Base-by-base conservation (phyloP, 2,113 vertebrate genomes). In the Heliornis fulica region DNA sequence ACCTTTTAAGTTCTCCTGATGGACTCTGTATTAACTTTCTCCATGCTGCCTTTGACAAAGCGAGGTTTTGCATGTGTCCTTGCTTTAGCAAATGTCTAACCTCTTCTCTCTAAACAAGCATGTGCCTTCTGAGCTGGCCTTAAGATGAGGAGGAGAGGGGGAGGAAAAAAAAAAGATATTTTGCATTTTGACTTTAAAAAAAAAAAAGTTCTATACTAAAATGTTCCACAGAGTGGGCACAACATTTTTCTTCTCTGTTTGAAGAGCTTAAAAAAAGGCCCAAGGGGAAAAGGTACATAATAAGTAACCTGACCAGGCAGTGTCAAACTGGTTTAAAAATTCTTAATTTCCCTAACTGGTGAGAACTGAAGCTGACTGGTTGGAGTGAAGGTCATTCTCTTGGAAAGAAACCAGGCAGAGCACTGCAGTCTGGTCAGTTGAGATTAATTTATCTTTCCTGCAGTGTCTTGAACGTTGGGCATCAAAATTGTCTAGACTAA, bases 331-430 rank as follows among this genome's bases (percentile, higher is more conserved):
- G 36, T 91, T 92, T 91, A 38, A 83, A 94, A 83, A 29, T 29
- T 54, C 60, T 19, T 88, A 56, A 46, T 94, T 83, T 90, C 76
- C 50, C 15, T 70, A 34, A 69, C 96, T 94, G 86, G 83, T 90
- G 68, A 66, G 65, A 94, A 65, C 95, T 93, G 90, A 90, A 90
- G 40, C 72, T 94, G 26, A 5, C 88, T 94, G 71, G 83, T 94
- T 86, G 22, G 19, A 70, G 61, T 90, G 92, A 97, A 97, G 96
- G 96, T 97, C 95, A n/a, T 90, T 88, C 15, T 70, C 38, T 80
- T 86, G 54, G 29, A 79, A 83, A 54, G 68, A 77, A 70, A 70
- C 18, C 26, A 34, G 71, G 34, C 34, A 57, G 16, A 88, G 41
- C 1, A 0, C 38, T 93, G 54, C 23, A 9, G 32, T 80, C 83